phyloP scores from a whole-genome alignment of 2,113 vertebrate species.

The Formicarius rufipectus region DNA sequence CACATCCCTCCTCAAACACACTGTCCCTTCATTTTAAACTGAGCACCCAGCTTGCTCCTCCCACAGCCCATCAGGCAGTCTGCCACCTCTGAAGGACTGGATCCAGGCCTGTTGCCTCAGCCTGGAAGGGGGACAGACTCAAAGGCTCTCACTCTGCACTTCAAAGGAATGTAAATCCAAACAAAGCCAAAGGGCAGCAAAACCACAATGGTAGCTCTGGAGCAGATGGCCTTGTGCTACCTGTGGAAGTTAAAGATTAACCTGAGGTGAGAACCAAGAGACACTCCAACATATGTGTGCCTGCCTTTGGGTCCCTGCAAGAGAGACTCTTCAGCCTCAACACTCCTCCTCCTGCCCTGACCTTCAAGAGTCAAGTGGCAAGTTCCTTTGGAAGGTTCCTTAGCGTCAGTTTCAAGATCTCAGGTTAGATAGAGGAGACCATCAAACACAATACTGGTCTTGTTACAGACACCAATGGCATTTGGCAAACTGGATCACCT shows the following conservation, averaged over 20 bases:
- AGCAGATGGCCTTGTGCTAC: background rate
- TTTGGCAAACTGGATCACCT: background rate
- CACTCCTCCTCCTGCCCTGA: background rate
- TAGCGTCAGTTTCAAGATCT: background rate
- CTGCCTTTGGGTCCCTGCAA: background rate
- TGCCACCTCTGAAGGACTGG: background rate
- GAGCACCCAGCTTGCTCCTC: background rate
- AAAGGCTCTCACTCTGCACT: background rate
- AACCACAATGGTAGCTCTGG: background rate
- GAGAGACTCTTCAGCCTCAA: background rate
- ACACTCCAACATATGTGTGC: background rate
- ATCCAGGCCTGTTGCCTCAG: background rate
- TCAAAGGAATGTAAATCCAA: background rate
- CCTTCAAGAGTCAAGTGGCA: background rate
- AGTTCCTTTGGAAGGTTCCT: background rate
- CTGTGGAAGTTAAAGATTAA: background rate
- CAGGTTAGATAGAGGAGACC: background rate
- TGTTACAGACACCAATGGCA: accelerated
- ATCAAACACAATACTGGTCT: background rate
- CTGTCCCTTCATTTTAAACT: background rate
- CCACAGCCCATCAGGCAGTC: background rate
- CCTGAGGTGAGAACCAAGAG: background rate
- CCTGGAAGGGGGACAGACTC: background rate
- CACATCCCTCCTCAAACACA: too few species aligned
- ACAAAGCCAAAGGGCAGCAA: background rate